Evolutionary conservation across 2,113 vertebrate species (phyloP), one percentile per base, ranked within the genome.

Genomic region (Perca schrenkii): DNA sequence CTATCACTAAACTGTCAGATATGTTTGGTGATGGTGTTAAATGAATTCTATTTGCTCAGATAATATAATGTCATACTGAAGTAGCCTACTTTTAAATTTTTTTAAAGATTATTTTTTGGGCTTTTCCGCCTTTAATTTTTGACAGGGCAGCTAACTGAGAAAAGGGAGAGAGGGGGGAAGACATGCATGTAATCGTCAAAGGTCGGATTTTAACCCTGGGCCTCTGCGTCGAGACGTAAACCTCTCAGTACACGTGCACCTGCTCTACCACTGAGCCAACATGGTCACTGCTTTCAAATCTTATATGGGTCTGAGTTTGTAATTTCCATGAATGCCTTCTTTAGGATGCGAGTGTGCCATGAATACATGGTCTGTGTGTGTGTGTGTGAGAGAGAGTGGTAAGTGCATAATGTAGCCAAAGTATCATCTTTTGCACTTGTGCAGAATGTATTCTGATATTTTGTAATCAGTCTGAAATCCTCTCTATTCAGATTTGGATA

Each of bases 371-470:
- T 49, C 4, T 49, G 8, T 47, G 50, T 22, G 67, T 15, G 19
- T 47, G 25, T 54, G 63, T 52, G 65, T 57, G 36, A 36, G 36
- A 36, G 25, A 49, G 34, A 25, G 25, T 63, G 61, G 11, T 22
- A 21, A 43, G 31, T 56, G n/a, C 16, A 34, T 65, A 10, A 68
- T 60, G 34, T 17, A 8, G 4, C 17, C 8, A 49, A 25, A 61
- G 46, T 19, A 16, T 57, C 28, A 7, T 86, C 36, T 69, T 60
- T 61, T 67, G 43, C 31, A 49, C n/a, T 40, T 53, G 13, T 49
- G 25, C 12, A 62, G 17, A 62, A 56, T 72, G 17, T 50, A 16
- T 50, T 63, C 12, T 69, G 19, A 47, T 77, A 21, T 36, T 58
- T 76, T 54, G n/a, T 47, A 61, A 61, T 67, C 14, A 54, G n/a